Evolutionary conservation across 1,140 invertebrate genomes (phyloP).

Genomic region (Riptortus pedestris): DNA sequence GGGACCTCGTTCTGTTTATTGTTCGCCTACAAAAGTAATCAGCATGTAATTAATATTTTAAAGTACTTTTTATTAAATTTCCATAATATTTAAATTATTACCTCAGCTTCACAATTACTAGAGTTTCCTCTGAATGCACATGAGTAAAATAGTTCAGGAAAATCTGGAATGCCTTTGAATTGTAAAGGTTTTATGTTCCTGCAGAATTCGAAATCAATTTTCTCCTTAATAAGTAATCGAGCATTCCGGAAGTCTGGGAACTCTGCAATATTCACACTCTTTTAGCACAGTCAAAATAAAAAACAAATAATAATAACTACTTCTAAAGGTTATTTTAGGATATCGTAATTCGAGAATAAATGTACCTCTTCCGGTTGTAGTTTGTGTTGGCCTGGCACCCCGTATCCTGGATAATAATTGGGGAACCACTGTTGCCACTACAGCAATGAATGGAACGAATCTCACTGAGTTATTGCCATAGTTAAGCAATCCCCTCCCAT

Average conservation of each 20-base stretch:
- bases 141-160: not conserved
- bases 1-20: not conserved
- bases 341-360: no score
- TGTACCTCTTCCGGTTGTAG: not conserved
- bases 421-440: slow-evolving; percentile 31
- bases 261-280: no score
- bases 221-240: not conserved
- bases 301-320: no score
- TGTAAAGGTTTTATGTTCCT: slow-evolving; percentile 15
- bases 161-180: slow-evolving; percentile 11
- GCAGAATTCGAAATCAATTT: slow-evolving; percentile 16
- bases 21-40: not conserved
- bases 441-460: slow-evolving; percentile 32
- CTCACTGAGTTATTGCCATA: slow-evolving; percentile 29
- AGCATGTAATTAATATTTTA: not conserved
- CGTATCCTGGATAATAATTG: slow-evolving; percentile 26
- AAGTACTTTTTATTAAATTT: not conserved
- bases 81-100: not conserved
- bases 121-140: no score
- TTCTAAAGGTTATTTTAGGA: no score
- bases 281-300: no score
- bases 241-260: not conserved
- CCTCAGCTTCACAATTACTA: no score
- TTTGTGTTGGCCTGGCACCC: slow-evolving; percentile 1
- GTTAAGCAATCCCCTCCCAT: not conserved